Evolutionary conservation across 2,797 vertebrate genomes (phyloP), one percentile per base, ranked within the genome.

Genomic region (Protonibea diacanthus): DNA sequence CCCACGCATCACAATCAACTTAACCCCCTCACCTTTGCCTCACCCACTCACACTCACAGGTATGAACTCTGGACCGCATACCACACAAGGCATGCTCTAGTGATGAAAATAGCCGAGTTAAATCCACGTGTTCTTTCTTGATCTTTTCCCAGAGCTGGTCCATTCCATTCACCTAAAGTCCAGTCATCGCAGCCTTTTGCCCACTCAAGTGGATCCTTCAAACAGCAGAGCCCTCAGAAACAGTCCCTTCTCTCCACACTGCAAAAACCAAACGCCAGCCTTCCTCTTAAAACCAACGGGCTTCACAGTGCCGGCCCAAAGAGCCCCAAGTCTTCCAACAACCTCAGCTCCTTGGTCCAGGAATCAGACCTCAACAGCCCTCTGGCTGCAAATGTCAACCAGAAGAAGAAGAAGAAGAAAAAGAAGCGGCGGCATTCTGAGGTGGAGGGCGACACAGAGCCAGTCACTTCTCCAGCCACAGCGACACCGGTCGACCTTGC

Each of bases 341-440:
- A 52, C 51, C 89, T 87, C 62, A 89, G 69, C 82, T 88, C 80
- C 47, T 14, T 14, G 44, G 63, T 65, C 38, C 76, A 87, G 74
- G 70, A 91, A 38, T 61, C 83, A 33, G 59, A 89, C 57, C 64
- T 83, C 55, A 60, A 40, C 38, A 51, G 78, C 76, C 48, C 52
- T 18, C 29, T 44, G 10, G 58, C 38, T 78, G 82, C 71, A 45
- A 68, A 69, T 2, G 7, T 71, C 71, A 51, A 49, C 33, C 85
- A 85, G 13, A 95, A 93, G 85, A 95, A 92, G 86, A 95, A 92
- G 86, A 95, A 88, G 78, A 95, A 89, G 86, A 95, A 93, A 69
- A 94, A 91, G 84, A 95, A 95, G 78, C 78, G 89, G 0, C 85
- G 71, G 10, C 90, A 92, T 78, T 93, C 91, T 1, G 94, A 96